Percentiles rank a stretch among this genome's conserved stretches.
Evolutionary conservation across 2,113 vertebrate genomes (phyloP).

Genomic region (Proterorhinus semilunaris): DNA sequence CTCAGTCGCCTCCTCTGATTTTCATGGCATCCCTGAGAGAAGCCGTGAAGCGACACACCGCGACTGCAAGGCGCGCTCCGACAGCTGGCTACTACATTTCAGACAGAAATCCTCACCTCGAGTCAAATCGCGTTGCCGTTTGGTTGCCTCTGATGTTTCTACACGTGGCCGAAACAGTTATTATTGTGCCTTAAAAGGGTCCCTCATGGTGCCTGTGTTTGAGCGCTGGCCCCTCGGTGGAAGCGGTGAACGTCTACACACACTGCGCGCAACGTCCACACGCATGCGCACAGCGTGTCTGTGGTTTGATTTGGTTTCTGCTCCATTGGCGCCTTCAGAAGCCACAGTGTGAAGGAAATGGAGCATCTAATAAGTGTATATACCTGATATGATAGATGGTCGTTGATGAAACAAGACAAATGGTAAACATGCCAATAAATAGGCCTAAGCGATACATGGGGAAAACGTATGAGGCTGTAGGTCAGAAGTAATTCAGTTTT

Average conservation of each 20-base stretch:
- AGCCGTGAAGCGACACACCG: constrained; percentile 53
- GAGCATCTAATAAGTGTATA: neutral
- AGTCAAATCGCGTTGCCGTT: neutral
- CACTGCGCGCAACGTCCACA: constrained; percentile 38
- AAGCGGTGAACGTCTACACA: constrained; percentile 33
- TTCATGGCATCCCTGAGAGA: constrained; percentile 65
- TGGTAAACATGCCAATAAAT: too few relatives aligned
- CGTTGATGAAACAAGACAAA: neutral
- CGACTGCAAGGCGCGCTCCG: constrained; percentile 24
- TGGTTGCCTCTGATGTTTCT: neutral
- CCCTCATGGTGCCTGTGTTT: constrained; percentile 16
- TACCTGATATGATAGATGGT: neutral
- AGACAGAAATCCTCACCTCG: neutral
- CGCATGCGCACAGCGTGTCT: constrained; percentile 51
- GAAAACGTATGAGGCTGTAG: too few relatives aligned
- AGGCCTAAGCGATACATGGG: too few relatives aligned
- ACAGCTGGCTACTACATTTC: constrained; percentile 57
- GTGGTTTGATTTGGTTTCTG: neutral
- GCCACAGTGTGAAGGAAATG: neutral
- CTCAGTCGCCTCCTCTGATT: constrained; percentile 53
- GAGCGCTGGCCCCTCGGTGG: constrained; percentile 38
- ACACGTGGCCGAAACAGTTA: neutral
- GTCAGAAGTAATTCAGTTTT: too few relatives aligned
- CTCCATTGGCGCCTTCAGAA: constrained; percentile 5
- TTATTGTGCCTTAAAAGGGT: constrained; percentile 16